Evolutionary conservation across 2,888 invertebrate species (phyloP).

Genomic region (Neocrepidodera transversa): DNA sequence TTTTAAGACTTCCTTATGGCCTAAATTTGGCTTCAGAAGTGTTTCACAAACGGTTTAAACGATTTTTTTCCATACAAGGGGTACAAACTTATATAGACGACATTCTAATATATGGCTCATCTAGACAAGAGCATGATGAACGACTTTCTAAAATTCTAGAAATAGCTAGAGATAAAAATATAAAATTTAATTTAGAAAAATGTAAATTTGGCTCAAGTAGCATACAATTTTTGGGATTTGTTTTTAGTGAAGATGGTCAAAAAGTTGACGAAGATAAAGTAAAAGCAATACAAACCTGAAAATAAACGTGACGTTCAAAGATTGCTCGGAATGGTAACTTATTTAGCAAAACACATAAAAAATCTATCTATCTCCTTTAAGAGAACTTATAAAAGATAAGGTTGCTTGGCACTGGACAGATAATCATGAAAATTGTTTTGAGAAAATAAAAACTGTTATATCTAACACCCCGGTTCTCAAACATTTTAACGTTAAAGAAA

Average conservation of each 20-base stretch:
- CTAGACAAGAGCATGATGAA: background rate
- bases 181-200: constrained; percentile 1
- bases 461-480: background rate
- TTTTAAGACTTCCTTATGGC: background rate
- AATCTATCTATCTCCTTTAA: background rate
- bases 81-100: constrained; percentile 1
- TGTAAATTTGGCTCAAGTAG: background rate
- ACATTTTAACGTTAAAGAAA: background rate
- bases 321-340: background rate
- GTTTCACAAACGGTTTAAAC: background rate
- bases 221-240: background rate
- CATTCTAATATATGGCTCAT: background rate
- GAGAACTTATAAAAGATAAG: background rate
- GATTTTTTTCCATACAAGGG: no score
- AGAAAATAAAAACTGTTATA: background rate
- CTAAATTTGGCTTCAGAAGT: background rate
- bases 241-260: constrained; percentile 1
- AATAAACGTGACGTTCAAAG: background rate
- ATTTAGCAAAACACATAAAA: background rate
- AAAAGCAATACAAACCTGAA: background rate
- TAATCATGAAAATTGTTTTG: background rate
- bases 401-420: background rate
- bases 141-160: background rate
- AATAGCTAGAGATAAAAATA: background rate
- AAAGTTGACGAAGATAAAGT: background rate